Percentiles rank a stretch among this genome's conserved stretches.
Conservation (phyloP, 2,888 invertebrate species). For the Euclidia mi region DNA sequence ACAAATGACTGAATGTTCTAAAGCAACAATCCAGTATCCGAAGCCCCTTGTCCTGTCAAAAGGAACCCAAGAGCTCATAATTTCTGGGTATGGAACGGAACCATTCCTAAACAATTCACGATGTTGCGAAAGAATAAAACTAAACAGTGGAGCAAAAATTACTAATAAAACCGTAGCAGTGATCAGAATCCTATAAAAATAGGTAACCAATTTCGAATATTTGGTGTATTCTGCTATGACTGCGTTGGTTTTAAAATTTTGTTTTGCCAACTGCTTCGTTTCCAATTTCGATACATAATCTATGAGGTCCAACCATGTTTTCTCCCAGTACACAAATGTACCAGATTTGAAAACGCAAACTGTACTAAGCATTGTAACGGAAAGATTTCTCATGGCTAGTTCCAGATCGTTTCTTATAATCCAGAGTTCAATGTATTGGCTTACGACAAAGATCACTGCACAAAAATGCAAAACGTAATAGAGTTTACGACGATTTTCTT, state of each 20-base stretch:
- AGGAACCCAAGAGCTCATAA: conserved; percentile 82
- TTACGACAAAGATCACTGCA: conserved; percentile 70
- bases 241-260: conserved; percentile 50
- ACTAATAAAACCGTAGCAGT: conserved; percentile 73
- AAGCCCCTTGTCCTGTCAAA: conserved; percentile 71
- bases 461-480: conserved; percentile 65
- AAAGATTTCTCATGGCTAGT: conserved; percentile 74
- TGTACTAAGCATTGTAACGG: conserved; percentile 76
- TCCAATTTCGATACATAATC: conserved; percentile 71
- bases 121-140: conserved; percentile 62
- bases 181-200: conserved; percentile 75
- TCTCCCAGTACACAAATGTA: conserved; percentile 74
- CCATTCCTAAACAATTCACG: conserved; percentile 63
- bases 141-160: conserved; percentile 71
- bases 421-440: conserved; percentile 80
- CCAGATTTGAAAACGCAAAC: conserved; percentile 76
- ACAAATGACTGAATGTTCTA: conserved; percentile 70
- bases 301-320: conserved; percentile 70
- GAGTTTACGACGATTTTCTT: conserved; percentile 54
- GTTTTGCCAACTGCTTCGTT: conserved; percentile 61
- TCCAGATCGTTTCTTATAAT: conserved; percentile 67
- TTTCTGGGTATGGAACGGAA: conserved; percentile 73
- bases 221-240: conserved; percentile 69
- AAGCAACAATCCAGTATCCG: conserved; percentile 70
- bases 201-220: conserved; percentile 76